Conservation (phyloP, 2,113 vertebrate genomes). For the Heteronetta atricapilla region DNA sequence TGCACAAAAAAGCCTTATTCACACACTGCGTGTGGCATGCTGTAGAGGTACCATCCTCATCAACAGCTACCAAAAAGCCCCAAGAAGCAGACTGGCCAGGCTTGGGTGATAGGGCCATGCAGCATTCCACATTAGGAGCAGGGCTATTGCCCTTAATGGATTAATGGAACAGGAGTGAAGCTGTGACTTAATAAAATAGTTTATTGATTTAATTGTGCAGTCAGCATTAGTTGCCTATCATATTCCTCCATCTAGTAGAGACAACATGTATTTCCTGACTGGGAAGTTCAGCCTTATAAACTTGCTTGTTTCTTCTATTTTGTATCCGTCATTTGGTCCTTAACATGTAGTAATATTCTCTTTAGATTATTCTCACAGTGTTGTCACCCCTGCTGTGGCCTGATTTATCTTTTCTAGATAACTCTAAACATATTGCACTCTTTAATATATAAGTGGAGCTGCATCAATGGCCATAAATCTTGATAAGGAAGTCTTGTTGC, state of each 20-base stretch:
- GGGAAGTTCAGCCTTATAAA: not conserved
- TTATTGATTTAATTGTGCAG: not conserved
- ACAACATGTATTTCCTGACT: not conserved
- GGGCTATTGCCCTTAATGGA: accelerated
- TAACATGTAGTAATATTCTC: not conserved
- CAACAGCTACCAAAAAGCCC: not conserved
- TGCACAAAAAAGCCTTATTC: not conserved
- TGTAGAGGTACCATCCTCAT: not conserved
- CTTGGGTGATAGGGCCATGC: not conserved
- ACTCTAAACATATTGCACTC: not conserved
- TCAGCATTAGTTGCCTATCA: not conserved
- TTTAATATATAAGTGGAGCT: not conserved
- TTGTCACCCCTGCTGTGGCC: not conserved
- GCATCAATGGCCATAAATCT: not conserved
- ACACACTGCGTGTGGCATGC: not conserved
- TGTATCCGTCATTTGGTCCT: not conserved
- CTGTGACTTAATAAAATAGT: not conserved
- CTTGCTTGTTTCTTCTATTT: not conserved
- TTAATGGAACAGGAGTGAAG: not conserved
- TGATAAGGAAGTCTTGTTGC: not conserved
- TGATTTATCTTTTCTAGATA: not conserved
- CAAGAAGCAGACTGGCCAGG: not conserved
- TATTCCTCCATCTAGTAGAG: not conserved
- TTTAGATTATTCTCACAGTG: not conserved
- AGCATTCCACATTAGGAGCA: not conserved